Percentiles rank a stretch among this genome's conserved stretches.
Conservation (phyloP, 2,888 invertebrate species). For the Plutella xylostella region DNA sequence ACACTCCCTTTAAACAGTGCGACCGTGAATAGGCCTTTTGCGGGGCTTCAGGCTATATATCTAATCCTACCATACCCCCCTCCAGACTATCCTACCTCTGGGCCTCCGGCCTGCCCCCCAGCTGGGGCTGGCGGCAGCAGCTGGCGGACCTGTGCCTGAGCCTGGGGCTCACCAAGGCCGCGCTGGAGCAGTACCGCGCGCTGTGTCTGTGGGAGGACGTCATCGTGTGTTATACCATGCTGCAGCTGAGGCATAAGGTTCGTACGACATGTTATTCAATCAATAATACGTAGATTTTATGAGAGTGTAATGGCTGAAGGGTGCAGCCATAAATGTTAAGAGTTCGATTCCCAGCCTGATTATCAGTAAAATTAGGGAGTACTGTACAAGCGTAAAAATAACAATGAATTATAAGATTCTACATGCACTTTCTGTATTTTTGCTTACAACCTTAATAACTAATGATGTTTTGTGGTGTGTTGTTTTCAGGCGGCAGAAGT, state of each 20-base stretch:
- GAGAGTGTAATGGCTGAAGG: too few relatives aligned
- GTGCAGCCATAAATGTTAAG: too few relatives aligned
- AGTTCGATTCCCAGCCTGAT: too few relatives aligned
- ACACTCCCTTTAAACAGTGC: too few relatives aligned
- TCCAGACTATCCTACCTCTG: conserved; percentile 74
- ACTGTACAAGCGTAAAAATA: too few relatives aligned
- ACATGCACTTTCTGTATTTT: too few relatives aligned
- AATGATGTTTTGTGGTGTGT: not conserved
- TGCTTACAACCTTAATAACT: too few relatives aligned
- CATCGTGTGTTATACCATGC: conserved; percentile 87
- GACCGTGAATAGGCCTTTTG: too few relatives aligned
- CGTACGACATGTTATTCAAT: too few relatives aligned
- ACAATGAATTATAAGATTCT: too few relatives aligned
- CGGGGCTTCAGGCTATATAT: not conserved
- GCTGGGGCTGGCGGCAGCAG: conserved; percentile 82
- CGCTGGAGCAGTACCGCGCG: conserved; percentile 80
- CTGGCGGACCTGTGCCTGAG: conserved; percentile 83
- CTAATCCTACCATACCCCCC: not conserved
- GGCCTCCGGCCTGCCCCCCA: conserved; percentile 76
- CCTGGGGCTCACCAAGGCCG: conserved; percentile 86
- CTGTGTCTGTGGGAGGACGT: conserved; percentile 93
- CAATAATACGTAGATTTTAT: too few relatives aligned
- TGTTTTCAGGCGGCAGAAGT: conserved; percentile 83
- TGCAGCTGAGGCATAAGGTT: conserved; percentile 87
- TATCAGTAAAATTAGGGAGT: too few relatives aligned